Base-by-base conservation (phyloP, 1,140 invertebrate species). In the Drosophila nigromelanica region DNA sequence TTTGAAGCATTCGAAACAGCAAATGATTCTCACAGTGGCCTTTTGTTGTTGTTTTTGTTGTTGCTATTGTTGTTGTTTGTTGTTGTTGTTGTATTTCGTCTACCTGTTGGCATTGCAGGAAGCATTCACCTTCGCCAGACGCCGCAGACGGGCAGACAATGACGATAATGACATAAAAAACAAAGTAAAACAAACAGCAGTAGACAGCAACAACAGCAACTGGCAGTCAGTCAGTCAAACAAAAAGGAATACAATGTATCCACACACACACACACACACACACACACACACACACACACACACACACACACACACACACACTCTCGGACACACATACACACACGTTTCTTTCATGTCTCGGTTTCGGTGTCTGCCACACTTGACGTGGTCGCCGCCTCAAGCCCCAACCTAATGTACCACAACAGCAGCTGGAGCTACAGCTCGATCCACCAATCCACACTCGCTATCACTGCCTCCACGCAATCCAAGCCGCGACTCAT, bases 51-150 rank as follows among this genome's bases (percentile, higher is more conserved):
- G 66, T 78, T 45, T 2, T 8, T 45, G 7, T 45, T 45, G 11
- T 45, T 45, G n/a, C n/a, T n/a, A n/a, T n/a, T n/a, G n/a, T n/a
- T n/a, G n/a, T n/a, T n/a, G n/a, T 27, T 27, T 27, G 27, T 6
- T 27, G 6, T 45, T 18, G 4, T 21, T 21, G 3, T 51, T 51
- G 27, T 24, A 55, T 80, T 5, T 75, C 80, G 83, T 83, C 76
- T 87, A 89, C 82, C 83, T 87, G 82, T 87, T 89, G 83, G 79
- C 83, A 89, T 83, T 89, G 83, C 83, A 89, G 83, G 83, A 89
- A 89, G 83, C 83, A 68, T 89, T 89, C 83, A 89, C 83, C 83
- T 89, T 78, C 51, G 21, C 33, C 35, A 30, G 56, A 50, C 64
- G 58, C 18, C 18, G 14, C 33, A 21, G 45, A 54, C 55, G 35